A percentile compares a stretch with the other conserved stretches of the same genome.
Evolutionary conservation across 2,888 invertebrate genomes (phyloP).

Genomic region (Scaptomyza caliginosa): DNA sequence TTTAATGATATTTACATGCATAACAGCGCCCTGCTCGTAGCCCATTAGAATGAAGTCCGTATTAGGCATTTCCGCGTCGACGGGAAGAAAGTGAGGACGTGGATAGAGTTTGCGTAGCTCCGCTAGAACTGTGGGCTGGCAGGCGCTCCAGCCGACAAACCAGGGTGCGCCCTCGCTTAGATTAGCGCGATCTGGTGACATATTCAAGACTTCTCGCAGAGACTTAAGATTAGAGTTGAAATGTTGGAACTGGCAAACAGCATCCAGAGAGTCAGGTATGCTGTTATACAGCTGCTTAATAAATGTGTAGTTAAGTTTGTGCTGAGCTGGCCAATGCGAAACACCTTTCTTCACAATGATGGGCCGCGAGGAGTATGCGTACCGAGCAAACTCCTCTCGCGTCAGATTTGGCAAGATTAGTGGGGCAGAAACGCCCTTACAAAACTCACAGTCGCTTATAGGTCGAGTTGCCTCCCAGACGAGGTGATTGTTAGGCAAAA

Average conservation of each 20-base stretch:
- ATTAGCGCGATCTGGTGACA: slow-evolving; percentile 88
- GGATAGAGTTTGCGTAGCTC: slow-evolving; percentile 91
- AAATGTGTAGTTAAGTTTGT: slow-evolving; percentile 87
- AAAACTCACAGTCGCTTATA: slow-evolving; percentile 91
- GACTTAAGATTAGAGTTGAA: slow-evolving; percentile 92
- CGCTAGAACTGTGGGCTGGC: slow-evolving; percentile 91
- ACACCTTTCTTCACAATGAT: slow-evolving; percentile 91
- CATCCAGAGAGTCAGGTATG: slow-evolving; percentile 89
- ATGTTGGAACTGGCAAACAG: slow-evolving; percentile 94
- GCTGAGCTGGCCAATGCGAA: slow-evolving; percentile 90
- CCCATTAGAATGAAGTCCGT: slow-evolving; percentile 97
- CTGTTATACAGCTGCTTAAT: slow-evolving; percentile 89
- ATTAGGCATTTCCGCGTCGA: slow-evolving; percentile 93
- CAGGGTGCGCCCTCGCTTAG: slow-evolving; percentile 88
- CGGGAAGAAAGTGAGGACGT: slow-evolving; percentile 93
- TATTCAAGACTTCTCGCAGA: slow-evolving; percentile 90
- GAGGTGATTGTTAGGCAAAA: slow-evolving; percentile 92
- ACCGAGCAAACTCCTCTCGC: slow-evolving; percentile 88
- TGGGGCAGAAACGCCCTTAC: slow-evolving; percentile 88
- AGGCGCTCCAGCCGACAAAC: slow-evolving; percentile 97
- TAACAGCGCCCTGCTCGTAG: slow-evolving; percentile 94
- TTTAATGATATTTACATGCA: slow-evolving; percentile 88
- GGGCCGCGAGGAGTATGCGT: slow-evolving; percentile 92
- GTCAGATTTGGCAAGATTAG: slow-evolving; percentile 89
- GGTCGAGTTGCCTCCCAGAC: slow-evolving; percentile 95